Base-by-base conservation (phyloP, 2,888 invertebrate genomes). In the Lumbricus terrestris region DNA sequence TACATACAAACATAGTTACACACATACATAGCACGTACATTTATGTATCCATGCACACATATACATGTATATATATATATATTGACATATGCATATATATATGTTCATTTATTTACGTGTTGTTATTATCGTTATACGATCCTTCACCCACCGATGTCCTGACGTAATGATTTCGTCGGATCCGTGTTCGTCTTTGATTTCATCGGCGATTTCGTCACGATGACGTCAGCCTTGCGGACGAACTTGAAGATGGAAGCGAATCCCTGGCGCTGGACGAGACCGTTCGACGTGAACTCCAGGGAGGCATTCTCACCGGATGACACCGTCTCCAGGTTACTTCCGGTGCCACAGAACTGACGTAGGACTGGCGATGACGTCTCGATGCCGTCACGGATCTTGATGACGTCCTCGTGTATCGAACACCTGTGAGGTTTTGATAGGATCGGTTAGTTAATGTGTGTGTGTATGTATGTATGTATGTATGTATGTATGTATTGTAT, bases 381-480 rank as follows among this genome's bases (percentile, higher is more conserved):
- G 23, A 90, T 37, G n/a, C 90, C 90, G 85, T 88, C 88, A 11
- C 90, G 90, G 11, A 90, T 37, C 37, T 42, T 88, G 83, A 90
- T 90, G 47, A 90, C 85, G 40, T 88, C 88, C 5, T 88, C 88
- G 47, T 88, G 88, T 23, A 33, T 34, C 6, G 85, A 85, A 34
- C 85, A 85, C 18, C 85, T 85, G 85, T 23, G 85, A 35, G 69
- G 8, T n/a, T n/a, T 69, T 8, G 11, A n/a, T 8, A 69, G 69
- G 69, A 3, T 2, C 47, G 23, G 23, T 23, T 47, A 23, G 20
- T 47, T 23, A 47, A 16, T 47, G 2, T 40, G 16, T 40, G 15
- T 40, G 16, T 40, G 40, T 40, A 40, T 11, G 5, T 40, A 38
- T 8, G 38, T 38, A 38, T 8, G 38, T 38, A 38, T 8, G 38